Percentiles rank a stretch among this genome's conserved stretches.
Conservation (phyloP, 1,140 invertebrate species). For the Sminthurides bifidus region DNA sequence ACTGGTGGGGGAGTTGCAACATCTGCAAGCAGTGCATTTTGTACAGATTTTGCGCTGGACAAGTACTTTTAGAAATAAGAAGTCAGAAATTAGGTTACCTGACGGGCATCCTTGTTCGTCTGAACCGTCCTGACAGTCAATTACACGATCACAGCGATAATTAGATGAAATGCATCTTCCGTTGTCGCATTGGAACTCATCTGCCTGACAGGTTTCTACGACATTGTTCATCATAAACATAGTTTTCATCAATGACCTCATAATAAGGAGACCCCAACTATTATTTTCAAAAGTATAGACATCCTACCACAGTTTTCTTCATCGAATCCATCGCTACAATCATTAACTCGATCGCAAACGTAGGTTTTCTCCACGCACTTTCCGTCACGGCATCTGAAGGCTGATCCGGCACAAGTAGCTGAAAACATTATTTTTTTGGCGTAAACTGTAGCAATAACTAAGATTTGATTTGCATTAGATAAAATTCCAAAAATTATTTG, state of each 20-base stretch:
- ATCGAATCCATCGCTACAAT: constrained; percentile 40
- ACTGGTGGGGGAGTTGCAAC: constrained; percentile 2
- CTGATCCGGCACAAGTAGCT: constrained; percentile 9
- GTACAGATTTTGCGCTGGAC: constrained; percentile 37
- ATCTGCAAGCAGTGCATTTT: constrained; percentile 22
- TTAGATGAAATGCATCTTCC: constrained; percentile 3
- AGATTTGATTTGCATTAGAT: too few relatives aligned
- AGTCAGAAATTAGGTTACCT: too few relatives aligned
- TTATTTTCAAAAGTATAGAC: too few relatives aligned
- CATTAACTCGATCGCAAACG: constrained; percentile 48
- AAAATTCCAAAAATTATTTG: too few relatives aligned
- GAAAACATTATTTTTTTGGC: too few relatives aligned
- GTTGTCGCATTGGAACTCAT: constrained; percentile 8
- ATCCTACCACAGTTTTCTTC: constrained; percentile 32
- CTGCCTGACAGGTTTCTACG: neutral
- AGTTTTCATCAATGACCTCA: too few relatives aligned
- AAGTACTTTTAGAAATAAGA: too few relatives aligned
- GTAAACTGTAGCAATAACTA: neutral
- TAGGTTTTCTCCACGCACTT: constrained; percentile 49
- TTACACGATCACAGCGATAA: constrained; percentile 36
- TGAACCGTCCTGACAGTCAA: constrained; percentile 38
- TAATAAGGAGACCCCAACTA: too few relatives aligned
- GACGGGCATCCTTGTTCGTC: constrained; percentile 37
- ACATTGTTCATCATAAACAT: too few relatives aligned
- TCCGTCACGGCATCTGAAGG: constrained; percentile 43